A percentile compares a stretch with the other conserved stretches of the same genome.
Conservation (phyloP, 2,888 invertebrate species). For the Keiferia lycopersicella region DNA sequence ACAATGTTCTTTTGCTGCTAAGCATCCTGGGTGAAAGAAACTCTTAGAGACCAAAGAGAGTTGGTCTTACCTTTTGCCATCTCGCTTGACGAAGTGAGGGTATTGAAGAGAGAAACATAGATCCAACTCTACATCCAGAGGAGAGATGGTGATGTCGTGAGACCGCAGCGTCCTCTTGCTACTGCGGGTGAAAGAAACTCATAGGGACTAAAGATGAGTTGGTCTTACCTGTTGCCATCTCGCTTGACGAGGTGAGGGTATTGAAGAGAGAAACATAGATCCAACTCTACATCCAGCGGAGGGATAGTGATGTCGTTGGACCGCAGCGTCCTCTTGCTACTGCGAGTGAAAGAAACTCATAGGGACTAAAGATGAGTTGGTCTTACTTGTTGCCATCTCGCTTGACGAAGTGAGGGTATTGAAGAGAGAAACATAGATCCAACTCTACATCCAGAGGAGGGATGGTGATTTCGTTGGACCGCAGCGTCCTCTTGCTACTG, state of each 20-base stretch:
- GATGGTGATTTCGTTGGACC: conserved; percentile 97
- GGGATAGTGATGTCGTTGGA: conserved; percentile 97
- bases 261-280: conserved; percentile 98
- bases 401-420: conserved; percentile 99
- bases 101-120: conserved; percentile 98
- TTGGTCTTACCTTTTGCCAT: conserved; percentile 84
- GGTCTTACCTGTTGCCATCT: conserved; percentile 90
- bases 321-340: conserved; percentile 95
- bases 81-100: conserved; percentile 98
- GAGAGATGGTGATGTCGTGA: conserved; percentile 94
- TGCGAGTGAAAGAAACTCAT: no score
- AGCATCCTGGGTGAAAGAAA: no score
- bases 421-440: conserved; percentile 97
- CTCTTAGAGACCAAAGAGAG: no score
- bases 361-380: conserved; percentile 34
- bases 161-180: conserved; percentile 97
- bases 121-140: conserved; percentile 95
- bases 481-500: conserved; percentile 95
- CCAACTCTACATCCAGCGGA: conserved; percentile 94
- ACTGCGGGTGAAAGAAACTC: no score
- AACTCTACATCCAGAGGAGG: conserved; percentile 94
- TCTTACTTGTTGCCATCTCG: conserved; percentile 89
- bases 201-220: no score
- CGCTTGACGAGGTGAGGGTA: conserved; percentile 99
- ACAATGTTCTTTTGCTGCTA: no score